Evolutionary conservation across 2,113 vertebrate genomes (phyloP), one percentile per base, ranked within the genome.

Genomic region (Gnathonemus longibarbis): DNA sequence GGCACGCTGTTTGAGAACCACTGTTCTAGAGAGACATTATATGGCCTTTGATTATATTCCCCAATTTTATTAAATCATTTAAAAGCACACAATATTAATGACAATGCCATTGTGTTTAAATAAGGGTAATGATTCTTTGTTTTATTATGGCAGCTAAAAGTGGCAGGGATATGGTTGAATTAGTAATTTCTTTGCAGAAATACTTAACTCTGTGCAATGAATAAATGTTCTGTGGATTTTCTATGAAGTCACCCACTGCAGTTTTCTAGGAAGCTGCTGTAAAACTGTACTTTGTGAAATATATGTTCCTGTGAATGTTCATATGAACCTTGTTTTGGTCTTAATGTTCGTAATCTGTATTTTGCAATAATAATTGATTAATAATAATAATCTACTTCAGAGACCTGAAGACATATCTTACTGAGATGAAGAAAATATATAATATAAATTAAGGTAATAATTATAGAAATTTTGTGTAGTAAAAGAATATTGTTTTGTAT

Each of bases 321-420:
- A 96, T 96, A 96, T 95, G 95, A 94, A 97, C 95, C 96, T 97
- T 91, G 93, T 97, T 97, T 96, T 96, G 96, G 97, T 98, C 97
- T 95, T 95, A 97, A 97, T 97, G 98, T 98, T 95, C 91, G 94
- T 95, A 95, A 94, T 89, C 89, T 95, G 96, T 98, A 97, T 97
- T 98, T 95, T 97, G 98, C 98, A 99, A 99, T 99, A 99, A 98
- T 96, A 52, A 52, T 4, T 52, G 50, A 52, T 52, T 52, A 52
- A 15, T 52, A 52, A 52, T 15, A 52, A 52, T 96, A 97, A 97
- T 97, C 96, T 96, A 97, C 96, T 97, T 97, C 97, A 96, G 96
- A 98, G 96, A 96, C 97, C 96, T 96, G 97, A 98, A 96, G 97
- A 98, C 97, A 98, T 97, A 96, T 94, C 94, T 95, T 92, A 95